A percentile compares a stretch with the other conserved stretches of the same genome.
phyloP scores from a whole-genome alignment of 2,888 invertebrate species.

The Scotopteryx bipunctaria region DNA sequence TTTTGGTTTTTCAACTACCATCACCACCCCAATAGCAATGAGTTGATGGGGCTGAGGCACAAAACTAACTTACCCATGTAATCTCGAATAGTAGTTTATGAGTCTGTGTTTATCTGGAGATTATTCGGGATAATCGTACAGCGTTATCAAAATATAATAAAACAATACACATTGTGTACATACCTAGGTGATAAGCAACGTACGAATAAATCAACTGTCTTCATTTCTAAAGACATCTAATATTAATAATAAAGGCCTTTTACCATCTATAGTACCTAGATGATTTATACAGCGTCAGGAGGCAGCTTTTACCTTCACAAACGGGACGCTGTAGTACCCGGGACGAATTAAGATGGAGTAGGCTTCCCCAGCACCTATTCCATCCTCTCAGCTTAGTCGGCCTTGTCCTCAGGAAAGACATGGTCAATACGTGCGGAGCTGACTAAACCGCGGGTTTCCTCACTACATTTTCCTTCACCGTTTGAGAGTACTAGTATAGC shows the following conservation, averaged over 20 bases:
- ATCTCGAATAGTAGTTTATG: constrained; percentile 38
- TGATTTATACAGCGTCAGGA: too few relatives aligned
- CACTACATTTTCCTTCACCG: too few relatives aligned
- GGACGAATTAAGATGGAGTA: too few relatives aligned
- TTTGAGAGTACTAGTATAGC: too few relatives aligned
- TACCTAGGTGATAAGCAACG: constrained; percentile 42
- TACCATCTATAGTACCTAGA: too few relatives aligned
- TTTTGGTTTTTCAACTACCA: not conserved
- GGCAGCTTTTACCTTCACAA: not conserved
- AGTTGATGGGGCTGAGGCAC: constrained; percentile 40
- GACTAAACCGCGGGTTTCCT: too few relatives aligned
- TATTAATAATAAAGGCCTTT: too few relatives aligned
- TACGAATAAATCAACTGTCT: constrained; percentile 22
- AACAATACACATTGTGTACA: constrained; percentile 49
- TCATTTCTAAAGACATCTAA: not conserved
- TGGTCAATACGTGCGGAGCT: too few relatives aligned
- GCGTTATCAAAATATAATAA: constrained; percentile 53
- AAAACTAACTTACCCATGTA: constrained; percentile 24
- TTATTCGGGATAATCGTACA: constrained; percentile 47
- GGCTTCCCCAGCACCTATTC: too few relatives aligned
- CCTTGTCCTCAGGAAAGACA: too few relatives aligned
- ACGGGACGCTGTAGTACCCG: too few relatives aligned
- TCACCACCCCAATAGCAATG: constrained; percentile 8
- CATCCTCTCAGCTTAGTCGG: too few relatives aligned
- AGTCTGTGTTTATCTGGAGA: constrained; percentile 37